Base-by-base conservation (phyloP, 2,888 invertebrate species). In the Cecidostiba fungosa region DNA sequence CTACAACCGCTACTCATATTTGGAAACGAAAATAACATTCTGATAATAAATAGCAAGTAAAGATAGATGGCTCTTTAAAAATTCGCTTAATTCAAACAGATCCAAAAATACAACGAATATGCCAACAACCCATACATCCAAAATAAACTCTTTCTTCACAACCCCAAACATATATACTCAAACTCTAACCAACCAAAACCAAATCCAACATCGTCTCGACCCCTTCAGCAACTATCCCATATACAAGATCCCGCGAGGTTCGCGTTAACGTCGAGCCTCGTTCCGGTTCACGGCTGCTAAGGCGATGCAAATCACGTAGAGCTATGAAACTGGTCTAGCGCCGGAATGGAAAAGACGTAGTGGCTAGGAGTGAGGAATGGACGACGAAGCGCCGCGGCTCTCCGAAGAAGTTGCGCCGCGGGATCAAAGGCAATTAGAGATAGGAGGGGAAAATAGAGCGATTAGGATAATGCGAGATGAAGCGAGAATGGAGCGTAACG, bases 281-380 rank as follows among this genome's bases (percentile, higher is more conserved):
- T 62, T 78, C 66, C 66, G 76, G 54, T 43, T 43, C 43, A 43
- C 43, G 43, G 59, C 59, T n/a, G 59, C 59, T 23, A 29, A 3
- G 47, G 66, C 87, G 77, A 88, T 89, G 89, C 87, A 88, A 89
- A 88, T 87, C 89, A 88, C 87, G 87, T 87, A 86, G 74, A 19
- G 73, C 85, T 83, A 78, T 81, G 83, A 88, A 88, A 87, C 87
- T 87, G 82, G 77, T 84, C 87, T 26, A 8, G 69, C 3, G 74
- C 50, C 70, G 29, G 10, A 62, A 54, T 72, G 32, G 79, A 76
- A 84, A 79, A 73, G 74, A 78, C 79, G 73, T 47, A 19, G 78
- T 70, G 80, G 78, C 54, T 16, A 8, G 3, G 19, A 5, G 81
- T 32, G 32, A 77, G 43, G 76, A 32, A 76, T 74, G 76, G 36